Base-by-base conservation (phyloP, 2,797 vertebrate species). In the Coregonus ussuriensis region DNA sequence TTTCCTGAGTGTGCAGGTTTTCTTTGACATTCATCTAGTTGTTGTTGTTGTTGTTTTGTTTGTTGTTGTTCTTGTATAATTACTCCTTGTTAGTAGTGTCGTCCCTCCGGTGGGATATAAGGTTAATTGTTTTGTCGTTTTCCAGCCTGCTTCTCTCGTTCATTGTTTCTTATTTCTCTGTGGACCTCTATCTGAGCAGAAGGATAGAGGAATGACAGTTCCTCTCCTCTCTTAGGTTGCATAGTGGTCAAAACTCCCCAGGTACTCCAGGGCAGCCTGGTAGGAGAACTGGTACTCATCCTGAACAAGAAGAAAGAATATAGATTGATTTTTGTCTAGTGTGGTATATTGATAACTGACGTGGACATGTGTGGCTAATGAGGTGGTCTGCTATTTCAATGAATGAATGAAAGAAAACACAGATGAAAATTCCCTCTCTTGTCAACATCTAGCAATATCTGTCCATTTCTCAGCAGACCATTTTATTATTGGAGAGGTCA, bases 181-280 rank as follows among this genome's bases (percentile, higher is more conserved):
- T 31, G 31, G 86, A 88, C 85, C 77, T 85, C 21, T 25, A 62
- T 62, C 74, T 65, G 86, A 88, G 89, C 80, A 76, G 87, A 88
- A 86, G 78, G 84, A 89, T 78, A 83, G 85, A 83, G 77, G 84
- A 81, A 70, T 74, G 72, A 41, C 25, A 31, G 6, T 78, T 81
- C 53, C 81, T 94, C 93, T 94, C 94, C 91, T 88, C 78, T 79
- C 79, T 96, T 98, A 99, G 93, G 98, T 99, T 98, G 98, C 98
- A 98, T 99, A 99, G 96, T 99, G 98, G 94, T 99, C 98, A 86
- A 99, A 99, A 93, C 98, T 99, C 83, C 98, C 98, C 88, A 99
- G 94, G 89, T 99, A 99, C 83, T 99, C 98, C 70, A 99, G 94
- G 56, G 96, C 97, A 0, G 98, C 98, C 94, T 99, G 98, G 91